phyloP scores from a whole-genome alignment of 2,888 invertebrate species.

The Drosophila nr. medialis region DNA sequence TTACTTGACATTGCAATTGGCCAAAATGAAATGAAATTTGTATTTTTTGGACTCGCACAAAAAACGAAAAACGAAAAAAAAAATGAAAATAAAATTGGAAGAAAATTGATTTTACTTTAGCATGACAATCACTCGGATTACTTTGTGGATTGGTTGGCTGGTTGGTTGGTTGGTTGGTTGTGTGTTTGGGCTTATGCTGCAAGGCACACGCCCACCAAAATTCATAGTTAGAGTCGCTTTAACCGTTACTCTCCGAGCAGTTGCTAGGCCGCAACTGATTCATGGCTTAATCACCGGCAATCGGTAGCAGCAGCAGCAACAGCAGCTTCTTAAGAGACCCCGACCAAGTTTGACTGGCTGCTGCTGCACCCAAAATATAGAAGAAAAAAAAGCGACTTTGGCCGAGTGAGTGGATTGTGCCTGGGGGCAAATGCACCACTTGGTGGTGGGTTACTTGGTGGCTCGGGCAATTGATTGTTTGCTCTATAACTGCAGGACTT shows the following conservation, averaged over 20 bases:
- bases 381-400: slow-evolving; percentile 48
- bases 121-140: slow-evolving; percentile 73
- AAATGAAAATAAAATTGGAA: slow-evolving; percentile 47
- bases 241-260: slow-evolving; percentile 59
- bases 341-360: slow-evolving; percentile 23
- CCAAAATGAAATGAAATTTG: slow-evolving; percentile 60
- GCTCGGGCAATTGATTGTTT: slow-evolving; percentile 73
- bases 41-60: slow-evolving; percentile 30
- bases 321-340: slow-evolving; percentile 50
- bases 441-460: slow-evolving; percentile 46
- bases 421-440: slow-evolving; percentile 59
- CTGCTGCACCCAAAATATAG: slow-evolving; percentile 67
- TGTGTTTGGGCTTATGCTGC: slow-evolving; percentile 42
- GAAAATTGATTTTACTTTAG: slow-evolving; percentile 74
- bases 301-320: slow-evolving; percentile 65
- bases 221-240: slow-evolving; percentile 67
- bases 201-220: slow-evolving; percentile 78
- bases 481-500: slow-evolving; percentile 78
- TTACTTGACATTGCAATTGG: slow-evolving; percentile 66
- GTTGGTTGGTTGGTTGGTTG: slow-evolving; percentile 15
- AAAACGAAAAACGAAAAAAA: slow-evolving; percentile 7
- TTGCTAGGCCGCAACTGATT: slow-evolving; percentile 66
- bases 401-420: slow-evolving; percentile 71
- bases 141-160: slow-evolving; percentile 39
- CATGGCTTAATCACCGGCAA: slow-evolving; percentile 78